Evolutionary conservation across 2,888 invertebrate species (phyloP).

Genomic region (Caenorhabditis sp.): DNA sequence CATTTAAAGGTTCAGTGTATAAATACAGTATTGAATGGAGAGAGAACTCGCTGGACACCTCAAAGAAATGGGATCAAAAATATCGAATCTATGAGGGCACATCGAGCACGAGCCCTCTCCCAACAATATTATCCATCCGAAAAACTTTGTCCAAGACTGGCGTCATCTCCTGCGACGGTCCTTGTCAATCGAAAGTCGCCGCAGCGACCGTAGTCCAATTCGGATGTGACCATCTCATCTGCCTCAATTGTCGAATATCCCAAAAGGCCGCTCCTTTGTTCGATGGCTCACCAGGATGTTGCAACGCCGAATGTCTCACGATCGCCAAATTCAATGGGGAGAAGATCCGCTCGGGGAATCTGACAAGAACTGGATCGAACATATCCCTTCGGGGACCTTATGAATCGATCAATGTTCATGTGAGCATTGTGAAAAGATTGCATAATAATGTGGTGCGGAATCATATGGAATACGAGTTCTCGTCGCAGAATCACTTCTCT

Average conservation of each 20-base stretch:
- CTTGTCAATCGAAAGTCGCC: constrained; percentile 11
- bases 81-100: neutral
- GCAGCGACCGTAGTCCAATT: constrained; percentile 14
- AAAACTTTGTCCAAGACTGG: neutral
- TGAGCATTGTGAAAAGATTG: neutral
- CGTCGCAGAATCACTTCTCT: neutral
- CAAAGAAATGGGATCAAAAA: neutral
- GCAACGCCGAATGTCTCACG: neutral
- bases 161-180: constrained; percentile 23
- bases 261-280: constrained; percentile 18
- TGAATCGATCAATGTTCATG: constrained; percentile 6
- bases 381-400: neutral
- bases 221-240: constrained; percentile 35
- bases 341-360: neutral
- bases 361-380: neutral
- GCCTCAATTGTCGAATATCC: constrained; percentile 20
- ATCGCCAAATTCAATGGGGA: neutral
- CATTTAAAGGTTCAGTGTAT: neutral
- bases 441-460: constrained; percentile 2
- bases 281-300: constrained; percentile 13
- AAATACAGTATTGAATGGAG: neutral
- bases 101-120: neutral
- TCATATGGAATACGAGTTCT: constrained; percentile 5
- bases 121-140: neutral
- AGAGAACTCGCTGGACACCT: neutral